Evolutionary conservation across 2,888 invertebrate species (phyloP).

Genomic region (Philonicus albiceps): DNA sequence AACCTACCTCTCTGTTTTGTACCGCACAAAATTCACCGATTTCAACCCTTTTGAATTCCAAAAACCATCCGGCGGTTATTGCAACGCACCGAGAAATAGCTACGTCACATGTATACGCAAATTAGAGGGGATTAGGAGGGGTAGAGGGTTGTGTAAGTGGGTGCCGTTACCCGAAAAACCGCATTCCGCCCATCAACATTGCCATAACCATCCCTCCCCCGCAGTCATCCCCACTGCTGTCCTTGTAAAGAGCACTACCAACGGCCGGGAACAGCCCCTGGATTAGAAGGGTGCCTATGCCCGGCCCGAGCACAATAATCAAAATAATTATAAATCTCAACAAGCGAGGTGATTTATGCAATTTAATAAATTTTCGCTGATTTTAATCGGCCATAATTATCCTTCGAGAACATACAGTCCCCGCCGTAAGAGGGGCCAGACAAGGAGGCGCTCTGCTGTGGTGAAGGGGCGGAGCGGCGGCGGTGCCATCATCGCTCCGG

Average conservation of each 20-base stretch:
- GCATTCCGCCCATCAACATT: constrained; percentile 2
- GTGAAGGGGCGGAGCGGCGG: neutral
- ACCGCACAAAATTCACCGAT: constrained; percentile 15
- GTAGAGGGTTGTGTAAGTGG: neutral
- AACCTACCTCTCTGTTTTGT: constrained; percentile 31
- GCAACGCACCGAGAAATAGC: neutral
- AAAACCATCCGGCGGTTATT: constrained; percentile 18
- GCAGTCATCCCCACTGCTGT: neutral
- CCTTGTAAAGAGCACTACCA: neutral
- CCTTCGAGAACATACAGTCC: constrained; percentile 46
- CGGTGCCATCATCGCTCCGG: neutral
- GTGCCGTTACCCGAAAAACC: constrained; percentile 12
- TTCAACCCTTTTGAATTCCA: neutral
- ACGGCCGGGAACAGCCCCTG: neutral
- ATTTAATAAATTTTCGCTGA: constrained; percentile 60
- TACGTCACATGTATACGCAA: neutral
- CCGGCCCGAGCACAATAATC: constrained; percentile 46
- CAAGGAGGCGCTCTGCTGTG: neutral
- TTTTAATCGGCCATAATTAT: constrained; percentile 60
- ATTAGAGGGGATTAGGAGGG: neutral
- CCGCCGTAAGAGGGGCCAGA: neutral
- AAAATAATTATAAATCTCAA: constrained; percentile 49
- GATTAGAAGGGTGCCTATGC: neutral
- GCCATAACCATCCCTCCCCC: neutral
- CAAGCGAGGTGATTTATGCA: constrained; percentile 56